Evolutionary conservation across 2,888 invertebrate species (phyloP), one percentile per base, ranked within the genome.

Genomic region (Callosobruchus maculatus): DNA sequence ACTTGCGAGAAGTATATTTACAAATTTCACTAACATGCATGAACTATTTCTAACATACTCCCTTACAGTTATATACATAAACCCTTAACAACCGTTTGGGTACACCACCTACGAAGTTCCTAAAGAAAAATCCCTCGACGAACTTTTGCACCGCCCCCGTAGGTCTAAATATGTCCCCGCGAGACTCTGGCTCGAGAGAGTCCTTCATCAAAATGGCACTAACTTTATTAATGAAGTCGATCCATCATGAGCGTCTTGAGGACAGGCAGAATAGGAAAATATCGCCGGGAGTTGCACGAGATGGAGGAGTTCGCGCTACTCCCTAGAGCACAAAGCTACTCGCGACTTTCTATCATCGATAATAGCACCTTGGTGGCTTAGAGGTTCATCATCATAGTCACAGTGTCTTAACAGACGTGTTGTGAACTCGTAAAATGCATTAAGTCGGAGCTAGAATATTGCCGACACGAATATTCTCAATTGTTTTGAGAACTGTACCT

Each of bases 191-290:
- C 26, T 69, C 72, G 31, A 18, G 67, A 70, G 70, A 73, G 68
- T 69, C 67, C 30, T 70, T 66, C 71, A 49, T 66, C 73, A 75
- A 75, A 75, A 73, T 75, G 73, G 70, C 73, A 75, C 69, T 69
- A 74, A 71, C 69, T 71, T 71, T 31, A 68, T 71, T 75, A 72
- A 75, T 75, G 73, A 72, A 30, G 21, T 68, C 72, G 67, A 74
- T 74, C 71, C 71, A 71, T 74, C 74, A 72, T 69, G 67, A 31
- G 68, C 67, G 72, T 71, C 74, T 72, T 21, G 72, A 74, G 72
- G 66, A 71, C 68, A 67, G 70, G 49, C 72, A 68, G 70, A 70
- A 72, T 49, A 67, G 26, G 49, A 71, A 74, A 68, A 71, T 72
- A 72, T 26, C 67, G 70, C 21, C 67, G n/a, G n/a, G n/a, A n/a